phyloP scores from a whole-genome alignment of 2,888 invertebrate genomes.

The Parnassius apollo region DNA sequence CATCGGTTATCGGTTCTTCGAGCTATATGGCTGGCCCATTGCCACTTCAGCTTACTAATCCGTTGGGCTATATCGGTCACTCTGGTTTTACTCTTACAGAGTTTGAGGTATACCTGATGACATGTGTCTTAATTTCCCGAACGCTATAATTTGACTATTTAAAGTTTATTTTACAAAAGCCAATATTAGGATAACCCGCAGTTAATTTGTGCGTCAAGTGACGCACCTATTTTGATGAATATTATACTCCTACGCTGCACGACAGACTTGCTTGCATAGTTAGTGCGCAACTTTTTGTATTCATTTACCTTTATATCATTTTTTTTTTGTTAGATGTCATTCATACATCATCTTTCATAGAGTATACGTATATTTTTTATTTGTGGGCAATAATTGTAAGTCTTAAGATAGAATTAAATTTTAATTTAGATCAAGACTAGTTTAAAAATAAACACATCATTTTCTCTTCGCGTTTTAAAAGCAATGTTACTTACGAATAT shows the following conservation, averaged over 20 bases:
- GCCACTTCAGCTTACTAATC: too few species aligned
- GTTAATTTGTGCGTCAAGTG: slow-evolving; percentile 29
- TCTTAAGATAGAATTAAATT: slow-evolving; percentile 8
- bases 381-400: slow-evolving; percentile 11
- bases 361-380: slow-evolving; percentile 1
- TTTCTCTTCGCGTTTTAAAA: slow-evolving; percentile 42
- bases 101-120: too few species aligned
- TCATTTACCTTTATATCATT: slow-evolving; percentile 6
- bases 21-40: too few species aligned
- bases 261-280: slow-evolving; percentile 2
- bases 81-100: too few species aligned
- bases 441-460: background rate
- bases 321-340: background rate
- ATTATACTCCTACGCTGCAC: background rate
- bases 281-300: slow-evolving; percentile 2
- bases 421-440: slow-evolving; percentile 9
- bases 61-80: too few species aligned
- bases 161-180: too few species aligned
- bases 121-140: too few species aligned
- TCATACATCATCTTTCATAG: slow-evolving; percentile 8
- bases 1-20: too few species aligned
- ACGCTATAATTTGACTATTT: too few species aligned
- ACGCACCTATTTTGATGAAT: slow-evolving; percentile 3
- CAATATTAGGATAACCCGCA: too few species aligned
- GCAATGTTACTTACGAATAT: slow-evolving; percentile 39